A percentile compares a stretch with the other conserved stretches of the same genome.
phyloP scores from a whole-genome alignment of 2,888 invertebrate species.

The Dasysyrphus albostriatus region DNA sequence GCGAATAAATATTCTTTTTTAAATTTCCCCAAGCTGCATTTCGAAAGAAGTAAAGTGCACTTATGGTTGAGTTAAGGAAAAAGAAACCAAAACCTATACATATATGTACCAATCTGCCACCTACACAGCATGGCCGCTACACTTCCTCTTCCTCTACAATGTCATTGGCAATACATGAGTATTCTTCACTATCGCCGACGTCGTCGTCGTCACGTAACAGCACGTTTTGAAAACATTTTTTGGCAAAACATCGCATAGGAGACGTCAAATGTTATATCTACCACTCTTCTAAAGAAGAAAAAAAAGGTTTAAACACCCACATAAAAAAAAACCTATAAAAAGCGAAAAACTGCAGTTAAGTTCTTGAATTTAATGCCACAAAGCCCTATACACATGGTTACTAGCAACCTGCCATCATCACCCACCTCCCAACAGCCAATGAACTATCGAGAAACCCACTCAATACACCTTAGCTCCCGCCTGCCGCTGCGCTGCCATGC shows the following conservation, averaged over 20 bases:
- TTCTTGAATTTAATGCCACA: slow-evolving; percentile 60
- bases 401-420: slow-evolving; percentile 22
- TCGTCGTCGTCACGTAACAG: slow-evolving; percentile 64
- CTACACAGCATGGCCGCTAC: background rate
- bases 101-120: background rate
- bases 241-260: slow-evolving; percentile 67
- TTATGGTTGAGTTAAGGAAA: slow-evolving; percentile 63
- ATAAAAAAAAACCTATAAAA: slow-evolving; percentile 56
- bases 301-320: slow-evolving; percentile 17
- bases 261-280: slow-evolving; percentile 58
- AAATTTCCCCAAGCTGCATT: slow-evolving; percentile 61
- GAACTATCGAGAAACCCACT: slow-evolving; percentile 67
- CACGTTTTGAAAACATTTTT: slow-evolving; percentile 54
- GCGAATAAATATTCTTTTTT: slow-evolving; percentile 53
- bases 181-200: slow-evolving; percentile 22
- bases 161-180: slow-evolving; percentile 45
- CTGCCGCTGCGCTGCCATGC: too few relatives aligned
- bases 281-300: slow-evolving; percentile 3
- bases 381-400: slow-evolving; percentile 69
- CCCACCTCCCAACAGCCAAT: slow-evolving; percentile 17
- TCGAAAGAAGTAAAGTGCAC: slow-evolving; percentile 61
- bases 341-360: slow-evolving; percentile 70
- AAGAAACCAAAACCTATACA: background rate
- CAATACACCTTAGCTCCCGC: slow-evolving; percentile 25
- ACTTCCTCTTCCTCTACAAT: slow-evolving; percentile 17